A percentile compares a stretch with the other conserved stretches of the same genome.
These are phyloP conservation scores for Ommatoiulus sabulosus DNA, from an alignment of 2,888 invertebrate species.

Conservation along the genomic window DNA sequence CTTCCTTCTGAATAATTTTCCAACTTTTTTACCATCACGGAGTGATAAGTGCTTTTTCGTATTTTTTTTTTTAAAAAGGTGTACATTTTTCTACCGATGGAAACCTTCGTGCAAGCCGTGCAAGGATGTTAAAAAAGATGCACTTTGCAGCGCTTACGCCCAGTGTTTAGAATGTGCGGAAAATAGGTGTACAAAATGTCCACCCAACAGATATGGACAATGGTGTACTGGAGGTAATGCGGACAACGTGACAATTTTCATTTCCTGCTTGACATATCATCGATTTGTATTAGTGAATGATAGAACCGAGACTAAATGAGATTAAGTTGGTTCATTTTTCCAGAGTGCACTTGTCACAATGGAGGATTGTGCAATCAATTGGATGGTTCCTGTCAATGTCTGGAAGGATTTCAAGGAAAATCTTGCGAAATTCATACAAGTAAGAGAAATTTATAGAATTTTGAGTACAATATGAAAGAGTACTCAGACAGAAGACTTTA, in stretches of 20 bases:
- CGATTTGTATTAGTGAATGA: neutral
- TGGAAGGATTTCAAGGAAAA: slow-evolving; percentile 58
- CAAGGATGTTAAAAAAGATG: slow-evolving; percentile 52
- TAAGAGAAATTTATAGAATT: slow-evolving; percentile 35
- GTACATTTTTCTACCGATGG: slow-evolving; percentile 57
- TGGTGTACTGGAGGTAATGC: slow-evolving; percentile 59
- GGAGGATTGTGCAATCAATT: slow-evolving; percentile 59
- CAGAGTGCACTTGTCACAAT: slow-evolving; percentile 60
- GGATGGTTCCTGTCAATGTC: slow-evolving; percentile 59
- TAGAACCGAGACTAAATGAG: too few relatives aligned
- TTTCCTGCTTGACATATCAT: neutral
- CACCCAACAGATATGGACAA: slow-evolving; percentile 57
- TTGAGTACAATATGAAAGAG: too few relatives aligned
- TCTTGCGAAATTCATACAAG: slow-evolving; percentile 60
- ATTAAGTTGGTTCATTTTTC: neutral
- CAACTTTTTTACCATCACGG: too few relatives aligned
- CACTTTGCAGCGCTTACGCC: slow-evolving; percentile 53
- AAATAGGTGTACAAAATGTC: slow-evolving; percentile 57
- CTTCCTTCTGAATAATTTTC: too few relatives aligned
- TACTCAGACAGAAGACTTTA: too few relatives aligned
- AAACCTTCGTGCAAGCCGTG: slow-evolving; percentile 58
- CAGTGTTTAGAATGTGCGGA: slow-evolving; percentile 58
- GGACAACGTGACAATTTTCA: neutral
- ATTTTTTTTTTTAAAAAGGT: slow-evolving; percentile 44
- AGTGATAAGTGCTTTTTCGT: neutral